Evolutionary conservation across 2,888 invertebrate species (phyloP).

Genomic region (Fragum whitleyi): DNA sequence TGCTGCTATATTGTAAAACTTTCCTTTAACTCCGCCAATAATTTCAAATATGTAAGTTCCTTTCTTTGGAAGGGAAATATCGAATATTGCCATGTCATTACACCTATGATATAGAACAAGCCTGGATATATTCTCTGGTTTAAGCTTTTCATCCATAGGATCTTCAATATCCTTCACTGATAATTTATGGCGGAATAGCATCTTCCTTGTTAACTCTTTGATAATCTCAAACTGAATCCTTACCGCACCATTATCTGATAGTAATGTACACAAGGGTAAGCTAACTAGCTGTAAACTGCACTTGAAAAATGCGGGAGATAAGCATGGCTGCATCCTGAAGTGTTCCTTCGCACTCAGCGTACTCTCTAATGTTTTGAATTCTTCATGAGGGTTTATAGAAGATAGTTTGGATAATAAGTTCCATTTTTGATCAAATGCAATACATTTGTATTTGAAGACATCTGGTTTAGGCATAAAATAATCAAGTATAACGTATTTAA

Average conservation of each 20-base stretch:
- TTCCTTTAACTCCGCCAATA: conserved; percentile 36
- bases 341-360: conserved; percentile 13
- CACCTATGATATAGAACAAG: conserved; percentile 52
- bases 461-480: conserved; percentile 62
- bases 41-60: conserved; percentile 50
- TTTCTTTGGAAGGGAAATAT: conserved; percentile 46
- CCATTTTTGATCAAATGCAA: conserved; percentile 46
- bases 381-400: conserved; percentile 23
- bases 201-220: conserved; percentile 22
- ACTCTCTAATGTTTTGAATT: conserved; percentile 11
- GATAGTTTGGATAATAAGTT: conserved; percentile 43
- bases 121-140: conserved; percentile 13
- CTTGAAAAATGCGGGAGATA: conserved; percentile 54
- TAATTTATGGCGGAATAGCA: conserved; percentile 1
- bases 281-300: conserved; percentile 42
- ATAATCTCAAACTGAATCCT: conserved; percentile 25
- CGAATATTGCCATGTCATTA: conserved; percentile 50
- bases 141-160: neutral
- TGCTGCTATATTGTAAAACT: conserved; percentile 34
- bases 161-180: neutral
- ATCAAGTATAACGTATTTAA: conserved; percentile 27
- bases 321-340: conserved; percentile 23
- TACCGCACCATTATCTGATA: conserved; percentile 31
- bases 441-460: conserved; percentile 51
- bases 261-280: conserved; percentile 33